Base-by-base conservation (phyloP, 2,888 invertebrate species). In the Tridacna crocea region DNA sequence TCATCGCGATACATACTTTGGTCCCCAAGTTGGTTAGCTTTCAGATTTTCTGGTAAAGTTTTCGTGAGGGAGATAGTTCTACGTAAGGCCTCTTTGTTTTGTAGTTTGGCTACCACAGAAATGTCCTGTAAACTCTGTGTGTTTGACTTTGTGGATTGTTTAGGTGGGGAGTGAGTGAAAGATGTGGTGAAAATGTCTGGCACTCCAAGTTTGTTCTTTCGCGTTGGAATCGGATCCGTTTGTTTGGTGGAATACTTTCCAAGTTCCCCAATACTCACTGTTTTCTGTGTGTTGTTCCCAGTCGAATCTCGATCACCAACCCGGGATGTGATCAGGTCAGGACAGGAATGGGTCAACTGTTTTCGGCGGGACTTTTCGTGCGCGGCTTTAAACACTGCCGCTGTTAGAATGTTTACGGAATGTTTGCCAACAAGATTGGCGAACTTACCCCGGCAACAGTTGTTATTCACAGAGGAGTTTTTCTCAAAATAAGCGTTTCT, bases 151-250 rank as follows among this genome's bases (percentile, higher is more conserved):
- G 61, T 47, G 19, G 22, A 6, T 15, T 74, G 61, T 66, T 36
- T 74, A 2, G 70, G 61, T 68, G 78, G 51, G 0, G 90, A 90
- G 72, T 87, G 86, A 8, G 90, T 89, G 48, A 86, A 89, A 12
- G 90, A 89, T 8, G 90, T 90, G 1, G 89, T 90, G 51, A 90
- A 90, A 15, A 89, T 83, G 58, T 88, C 84, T 11, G 88, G 88
- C 13, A 88, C 83, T 68, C 78, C 85, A 10, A 88, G 80, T 22
- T 85, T 83, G 26, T 77, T 82, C 19, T 72, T 74, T 48, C 60
- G 27, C 8, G 60, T 17, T 0, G 22, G 36, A 13, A 46, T 19
- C 27, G 68, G 75, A 22, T 66, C 68, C n/a, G 77, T 65, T 8
- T 74, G 60, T 8, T 79, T 73, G 17, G 47, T 27, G 17, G 76